phyloP scores from a whole-genome alignment of 2,888 invertebrate genomes.

The Hymenopus coronatus region DNA sequence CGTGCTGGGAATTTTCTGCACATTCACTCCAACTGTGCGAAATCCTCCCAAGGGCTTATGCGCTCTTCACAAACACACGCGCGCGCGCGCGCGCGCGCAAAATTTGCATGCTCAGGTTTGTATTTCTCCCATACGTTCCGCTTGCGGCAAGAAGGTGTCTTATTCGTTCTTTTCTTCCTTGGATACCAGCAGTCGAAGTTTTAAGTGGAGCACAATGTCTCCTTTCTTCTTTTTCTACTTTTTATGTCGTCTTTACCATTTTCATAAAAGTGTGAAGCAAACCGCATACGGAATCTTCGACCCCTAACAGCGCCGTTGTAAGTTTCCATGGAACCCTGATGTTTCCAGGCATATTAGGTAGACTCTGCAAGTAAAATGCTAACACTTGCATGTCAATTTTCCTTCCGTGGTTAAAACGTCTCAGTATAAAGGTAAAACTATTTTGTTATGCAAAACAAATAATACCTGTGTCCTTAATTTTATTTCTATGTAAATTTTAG shows the following conservation, averaged over 20 bases:
- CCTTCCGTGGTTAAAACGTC: too few relatives aligned
- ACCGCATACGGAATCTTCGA: not conserved
- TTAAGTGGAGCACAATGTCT: not conserved
- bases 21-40: not conserved
- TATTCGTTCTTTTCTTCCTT: not conserved
- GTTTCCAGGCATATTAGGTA: not conserved
- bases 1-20: not conserved
- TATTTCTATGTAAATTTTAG: too few relatives aligned
- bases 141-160: not conserved
- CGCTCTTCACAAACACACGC: not conserved
- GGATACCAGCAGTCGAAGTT: not conserved
- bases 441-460: too few relatives aligned
- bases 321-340: not conserved
- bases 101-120: not conserved
- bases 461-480: too few relatives aligned
- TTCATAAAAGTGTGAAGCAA: not conserved
- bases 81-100: not conserved
- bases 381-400: too few relatives aligned
- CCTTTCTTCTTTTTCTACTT: not conserved
- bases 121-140: not conserved
- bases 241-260: not conserved
- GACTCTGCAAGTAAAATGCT: not conserved
- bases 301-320: not conserved
- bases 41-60: not conserved
- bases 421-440: too few relatives aligned